These are phyloP conservation scores for Drosophila multiciliata DNA, from an alignment of 2,888 invertebrate species.

Conservation along the genomic window DNA sequence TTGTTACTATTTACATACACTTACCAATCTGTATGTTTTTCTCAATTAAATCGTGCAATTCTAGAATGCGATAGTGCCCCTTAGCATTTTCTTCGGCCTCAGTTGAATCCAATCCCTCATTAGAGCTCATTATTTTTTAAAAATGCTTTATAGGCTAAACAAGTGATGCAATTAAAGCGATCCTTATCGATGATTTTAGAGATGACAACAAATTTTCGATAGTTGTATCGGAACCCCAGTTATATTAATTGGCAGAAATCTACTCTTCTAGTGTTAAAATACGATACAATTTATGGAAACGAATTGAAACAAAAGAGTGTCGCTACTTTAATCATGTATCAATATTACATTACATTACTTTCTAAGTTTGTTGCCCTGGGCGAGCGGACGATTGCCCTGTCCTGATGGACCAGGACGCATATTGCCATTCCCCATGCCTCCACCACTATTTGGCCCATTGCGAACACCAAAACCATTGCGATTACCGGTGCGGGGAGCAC, in stretches of 20 bases:
- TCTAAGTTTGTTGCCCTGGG: conserved; percentile 80
- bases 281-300: background rate
- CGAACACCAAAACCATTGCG: conserved; percentile 80
- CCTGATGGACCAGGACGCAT: conserved; percentile 62
- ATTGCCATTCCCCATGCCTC: conserved; percentile 85
- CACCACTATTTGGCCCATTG: conserved; percentile 85
- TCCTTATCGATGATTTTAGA: conserved; percentile 11
- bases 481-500: conserved; percentile 68
- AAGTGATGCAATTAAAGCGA: conserved; percentile 4
- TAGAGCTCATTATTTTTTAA: conserved; percentile 11
- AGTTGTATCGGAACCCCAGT: background rate
- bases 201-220: background rate
- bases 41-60: conserved; percentile 46
- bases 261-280: background rate
- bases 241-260: background rate
- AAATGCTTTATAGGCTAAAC: background rate
- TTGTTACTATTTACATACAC: background rate
- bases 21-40: conserved; percentile 48
- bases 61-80: conserved; percentile 38
- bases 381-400: conserved; percentile 85
- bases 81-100: background rate
- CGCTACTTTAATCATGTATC: conserved; percentile 26
- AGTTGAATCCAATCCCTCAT: conserved; percentile 13
- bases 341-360: conserved; percentile 58
- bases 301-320: conserved; percentile 18